phyloP scores from a whole-genome alignment of 2,797 vertebrate species.

The Gymnothorax reevesii region DNA sequence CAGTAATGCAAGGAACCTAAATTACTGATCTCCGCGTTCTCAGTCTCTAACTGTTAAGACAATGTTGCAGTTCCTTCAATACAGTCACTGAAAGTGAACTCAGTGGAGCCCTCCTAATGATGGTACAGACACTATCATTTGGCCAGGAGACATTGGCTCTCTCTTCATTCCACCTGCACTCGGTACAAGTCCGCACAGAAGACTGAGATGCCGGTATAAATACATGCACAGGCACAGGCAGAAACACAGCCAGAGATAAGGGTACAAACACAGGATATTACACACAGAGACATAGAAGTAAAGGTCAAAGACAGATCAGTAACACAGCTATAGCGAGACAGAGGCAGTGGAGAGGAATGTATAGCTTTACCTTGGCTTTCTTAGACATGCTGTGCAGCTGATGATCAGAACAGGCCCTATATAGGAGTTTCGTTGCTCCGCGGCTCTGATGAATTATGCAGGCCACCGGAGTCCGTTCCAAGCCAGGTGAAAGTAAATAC shows the following conservation, averaged over 20 bases:
- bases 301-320: background rate
- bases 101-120: background rate
- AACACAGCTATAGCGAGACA: background rate
- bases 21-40: background rate
- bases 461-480: conserved; percentile 66
- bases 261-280: background rate
- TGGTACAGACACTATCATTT: background rate
- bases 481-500: conserved; percentile 56
- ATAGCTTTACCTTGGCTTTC: conserved; percentile 69
- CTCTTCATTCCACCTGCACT: background rate
- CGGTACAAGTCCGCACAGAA: background rate
- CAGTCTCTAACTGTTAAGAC: background rate
- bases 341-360: background rate
- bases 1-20: background rate
- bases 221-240: background rate
- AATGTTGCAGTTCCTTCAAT: background rate
- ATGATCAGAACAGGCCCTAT: conserved; percentile 58
- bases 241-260: background rate
- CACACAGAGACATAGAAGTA: background rate
- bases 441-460: conserved; percentile 73
- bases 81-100: background rate
- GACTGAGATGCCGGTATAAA: background rate
- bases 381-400: conserved; percentile 68
- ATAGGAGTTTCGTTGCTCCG: conserved; percentile 55
- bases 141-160: background rate